Evolutionary conservation across 2,888 invertebrate genomes (phyloP).

Genomic region (Cylindroiulus punctatus): DNA sequence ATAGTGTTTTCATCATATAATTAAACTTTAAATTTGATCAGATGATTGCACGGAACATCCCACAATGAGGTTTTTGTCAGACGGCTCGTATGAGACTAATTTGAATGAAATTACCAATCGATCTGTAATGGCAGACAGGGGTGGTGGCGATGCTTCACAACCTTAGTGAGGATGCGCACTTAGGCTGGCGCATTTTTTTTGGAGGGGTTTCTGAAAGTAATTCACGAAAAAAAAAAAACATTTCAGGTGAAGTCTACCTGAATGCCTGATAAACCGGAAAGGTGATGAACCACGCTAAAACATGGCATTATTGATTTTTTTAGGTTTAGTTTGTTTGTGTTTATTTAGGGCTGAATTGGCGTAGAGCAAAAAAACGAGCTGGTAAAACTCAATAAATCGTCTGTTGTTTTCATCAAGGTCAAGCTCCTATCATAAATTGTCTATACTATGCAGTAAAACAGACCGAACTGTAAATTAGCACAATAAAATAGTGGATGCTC

Average conservation of each 20-base stretch:
- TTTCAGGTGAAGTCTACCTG: constrained; percentile 24
- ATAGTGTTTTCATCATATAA: constrained; percentile 21
- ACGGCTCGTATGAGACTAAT: background rate
- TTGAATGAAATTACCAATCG: constrained; percentile 45
- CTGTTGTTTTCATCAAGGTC: background rate
- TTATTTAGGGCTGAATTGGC: too few relatives aligned
- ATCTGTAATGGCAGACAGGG: background rate
- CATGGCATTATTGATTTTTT: constrained; percentile 9
- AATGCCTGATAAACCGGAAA: constrained; percentile 1
- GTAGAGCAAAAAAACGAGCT: background rate
- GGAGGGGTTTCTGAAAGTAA: background rate
- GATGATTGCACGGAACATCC: constrained; percentile 39
- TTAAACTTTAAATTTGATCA: constrained; percentile 43
- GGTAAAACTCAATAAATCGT: background rate
- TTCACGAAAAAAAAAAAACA: background rate
- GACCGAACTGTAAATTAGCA: background rate
- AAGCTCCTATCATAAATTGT: background rate
- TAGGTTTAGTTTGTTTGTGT: background rate
- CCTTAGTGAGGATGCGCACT: background rate
- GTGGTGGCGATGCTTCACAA: background rate
- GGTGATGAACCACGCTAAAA: background rate
- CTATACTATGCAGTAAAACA: background rate
- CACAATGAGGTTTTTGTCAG: constrained; percentile 45
- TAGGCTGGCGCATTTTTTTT: background rate
- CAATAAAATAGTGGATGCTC: background rate